Evolutionary conservation across 2,113 vertebrate genomes (phyloP), one percentile per base, ranked within the genome.

Genomic region (Dryoscopus gambensis): DNA sequence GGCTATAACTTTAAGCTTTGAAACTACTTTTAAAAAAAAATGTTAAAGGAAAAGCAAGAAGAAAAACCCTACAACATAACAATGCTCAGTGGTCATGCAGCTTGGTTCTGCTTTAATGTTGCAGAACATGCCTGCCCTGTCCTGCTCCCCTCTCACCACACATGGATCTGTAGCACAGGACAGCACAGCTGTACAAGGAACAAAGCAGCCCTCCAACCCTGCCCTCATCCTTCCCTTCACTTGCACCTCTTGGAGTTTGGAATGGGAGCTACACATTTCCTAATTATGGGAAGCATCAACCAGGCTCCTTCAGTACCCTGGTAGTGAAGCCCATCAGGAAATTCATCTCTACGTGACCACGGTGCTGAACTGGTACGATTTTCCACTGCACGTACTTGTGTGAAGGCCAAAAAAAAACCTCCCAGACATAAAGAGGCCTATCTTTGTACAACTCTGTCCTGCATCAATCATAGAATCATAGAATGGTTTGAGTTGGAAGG

Each of bases 111-210:
- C 52, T 81, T 59, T 77, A 63, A 25, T 33, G n/a, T 1, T 81
- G 25, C 47, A 89, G 76, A 70, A 62, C 8, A 13, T 0, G 2
- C 10, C 55, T 86, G 63, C 33, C 39, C 31, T 53, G 39, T 46
- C 37, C 49, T n/a, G 67, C 40, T 80, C 30, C 27, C 53, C 11
- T 15, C 37, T 49, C 55, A 30, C 13, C 37, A 19, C 27, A 3
- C 18, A 0, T 0, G 3, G 52, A 28, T n/a, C 39, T 30, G 15
- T 4, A 68, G 68, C 57, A 56, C 11, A 52, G 42, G 39, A 67
- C 14, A 49, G n/a, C 3, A 1, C 0, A 2, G 10, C 4, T 10
- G n/a, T 5, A 2, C 47, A 24, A 60, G 15, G 8, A 69, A 3
- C 10, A 39, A 68, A 55, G 49, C 18, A 9, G 6, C 3, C 11